Evolutionary conservation across 2,113 vertebrate species (phyloP).

Genomic region (Bothrops jararaca): DNA sequence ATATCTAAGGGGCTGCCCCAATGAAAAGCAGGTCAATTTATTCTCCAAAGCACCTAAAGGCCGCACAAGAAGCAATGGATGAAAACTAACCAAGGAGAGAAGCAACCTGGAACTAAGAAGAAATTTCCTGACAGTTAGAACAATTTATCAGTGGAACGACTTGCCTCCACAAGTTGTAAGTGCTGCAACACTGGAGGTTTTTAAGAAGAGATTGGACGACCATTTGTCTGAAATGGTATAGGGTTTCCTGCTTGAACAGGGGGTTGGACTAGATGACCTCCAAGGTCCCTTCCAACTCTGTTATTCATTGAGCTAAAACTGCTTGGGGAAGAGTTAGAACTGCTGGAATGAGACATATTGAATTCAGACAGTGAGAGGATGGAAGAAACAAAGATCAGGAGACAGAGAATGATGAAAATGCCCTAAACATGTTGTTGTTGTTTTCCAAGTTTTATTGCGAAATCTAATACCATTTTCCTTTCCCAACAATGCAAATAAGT

Average conservation of each 20-base stretch:
- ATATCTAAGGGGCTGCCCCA: neutral
- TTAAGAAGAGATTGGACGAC: neutral
- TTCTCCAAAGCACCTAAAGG: neutral
- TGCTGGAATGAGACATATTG: neutral
- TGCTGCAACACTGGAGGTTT: neutral
- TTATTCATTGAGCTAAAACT: neutral
- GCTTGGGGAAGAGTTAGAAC: neutral
- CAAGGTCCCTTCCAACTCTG: neutral
- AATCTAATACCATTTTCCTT: slow-evolving; percentile 32
- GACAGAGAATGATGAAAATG: neutral
- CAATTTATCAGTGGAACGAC: neutral
- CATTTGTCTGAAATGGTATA: neutral
- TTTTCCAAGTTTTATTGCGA: slow-evolving; percentile 55
- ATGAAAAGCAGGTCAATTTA: neutral
- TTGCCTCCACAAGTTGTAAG: neutral
- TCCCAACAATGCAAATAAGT: slow-evolving; percentile 46
- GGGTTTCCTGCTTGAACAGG: neutral
- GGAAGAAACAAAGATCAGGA: neutral
- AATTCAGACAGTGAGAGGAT: neutral
- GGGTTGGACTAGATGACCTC: neutral
- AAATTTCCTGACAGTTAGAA: neutral
- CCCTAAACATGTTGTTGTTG: slow-evolving; percentile 20
- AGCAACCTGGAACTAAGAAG: neutral
- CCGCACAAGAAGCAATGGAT: neutral
- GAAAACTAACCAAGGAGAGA: neutral